A percentile compares a stretch with the other conserved stretches of the same genome.
Evolutionary conservation across 2,113 vertebrate species (phyloP).

Genomic region (Macroglossus sobrinus): DNA sequence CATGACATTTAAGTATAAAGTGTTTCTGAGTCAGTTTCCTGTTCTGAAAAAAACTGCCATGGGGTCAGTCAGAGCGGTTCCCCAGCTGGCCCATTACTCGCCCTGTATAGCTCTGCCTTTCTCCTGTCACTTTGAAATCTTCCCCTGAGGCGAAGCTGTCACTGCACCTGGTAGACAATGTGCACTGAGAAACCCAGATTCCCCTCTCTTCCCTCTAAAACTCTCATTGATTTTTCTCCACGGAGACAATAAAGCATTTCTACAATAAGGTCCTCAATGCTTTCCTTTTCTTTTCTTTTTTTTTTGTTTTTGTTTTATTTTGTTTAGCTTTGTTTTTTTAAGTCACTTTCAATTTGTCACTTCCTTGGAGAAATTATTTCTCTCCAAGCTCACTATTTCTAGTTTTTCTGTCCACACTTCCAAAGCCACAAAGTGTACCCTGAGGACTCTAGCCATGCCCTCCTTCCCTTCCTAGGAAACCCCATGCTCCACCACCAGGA

Average conservation of each 20-base stretch:
- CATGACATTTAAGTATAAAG: not conserved
- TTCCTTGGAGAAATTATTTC: slow-evolving; percentile 29
- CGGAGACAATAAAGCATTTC: not conserved
- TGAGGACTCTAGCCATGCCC: not conserved
- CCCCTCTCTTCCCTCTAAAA: not conserved
- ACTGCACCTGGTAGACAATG: not conserved
- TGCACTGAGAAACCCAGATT: not conserved
- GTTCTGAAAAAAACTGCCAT: not conserved
- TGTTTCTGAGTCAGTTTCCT: not conserved
- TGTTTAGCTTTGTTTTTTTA: not conserved
- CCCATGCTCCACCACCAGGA: not conserved
- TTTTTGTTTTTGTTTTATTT: not conserved
- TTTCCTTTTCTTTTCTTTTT: not conserved
- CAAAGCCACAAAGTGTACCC: not conserved
- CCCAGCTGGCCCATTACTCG: not conserved
- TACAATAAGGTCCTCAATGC: not conserved
- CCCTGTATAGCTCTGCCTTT: not conserved
- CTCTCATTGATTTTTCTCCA: slow-evolving; percentile 14
- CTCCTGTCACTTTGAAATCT: not conserved
- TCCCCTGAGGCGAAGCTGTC: not conserved
- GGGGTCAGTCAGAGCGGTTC: not conserved
- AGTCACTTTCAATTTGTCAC: not conserved
- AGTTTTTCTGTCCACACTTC: not conserved
- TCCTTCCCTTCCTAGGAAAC: not conserved
- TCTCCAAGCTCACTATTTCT: not conserved